Evolutionary conservation across 2,888 invertebrate genomes (phyloP).

Genomic region (Mycalesis mineus): DNA sequence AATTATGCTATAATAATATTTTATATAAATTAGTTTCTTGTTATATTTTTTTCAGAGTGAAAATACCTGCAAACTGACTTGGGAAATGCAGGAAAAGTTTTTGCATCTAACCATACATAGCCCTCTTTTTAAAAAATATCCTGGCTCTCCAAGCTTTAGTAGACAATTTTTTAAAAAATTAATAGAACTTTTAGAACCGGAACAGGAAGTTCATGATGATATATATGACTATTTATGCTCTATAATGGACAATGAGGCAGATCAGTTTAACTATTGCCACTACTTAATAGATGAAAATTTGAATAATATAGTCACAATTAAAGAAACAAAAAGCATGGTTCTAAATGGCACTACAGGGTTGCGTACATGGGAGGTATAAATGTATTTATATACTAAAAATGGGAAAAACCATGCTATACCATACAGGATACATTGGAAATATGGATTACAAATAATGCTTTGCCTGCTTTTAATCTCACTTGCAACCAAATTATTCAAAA

Average conservation of each 20-base stretch:
- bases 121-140: conserved; percentile 74
- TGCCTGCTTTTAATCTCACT: too few relatives aligned
- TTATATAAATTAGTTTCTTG: neutral
- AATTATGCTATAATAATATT: neutral
- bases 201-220: conserved; percentile 80
- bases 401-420: too few relatives aligned
- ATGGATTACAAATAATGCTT: too few relatives aligned
- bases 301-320: conserved; percentile 74
- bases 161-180: conserved; percentile 82
- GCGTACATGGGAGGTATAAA: conserved; percentile 85
- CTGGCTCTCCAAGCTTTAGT: conserved; percentile 80
- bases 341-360: conserved; percentile 88
- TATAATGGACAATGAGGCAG: conserved; percentile 56
- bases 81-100: conserved; percentile 79
- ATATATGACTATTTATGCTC: conserved; percentile 80
- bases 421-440: too few relatives aligned
- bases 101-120: conserved; percentile 78
- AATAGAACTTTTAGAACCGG: conserved; percentile 76
- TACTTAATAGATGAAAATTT: conserved; percentile 69
- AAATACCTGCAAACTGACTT: conserved; percentile 49
- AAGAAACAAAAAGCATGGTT: conserved; percentile 85
- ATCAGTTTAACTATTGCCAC: conserved; percentile 79
- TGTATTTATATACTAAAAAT: too few relatives aligned
- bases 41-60: conserved; percentile 16
- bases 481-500: too few relatives aligned